Base-by-base conservation (phyloP, 2,113 vertebrate species). In the Nannobrachium achirus region DNA sequence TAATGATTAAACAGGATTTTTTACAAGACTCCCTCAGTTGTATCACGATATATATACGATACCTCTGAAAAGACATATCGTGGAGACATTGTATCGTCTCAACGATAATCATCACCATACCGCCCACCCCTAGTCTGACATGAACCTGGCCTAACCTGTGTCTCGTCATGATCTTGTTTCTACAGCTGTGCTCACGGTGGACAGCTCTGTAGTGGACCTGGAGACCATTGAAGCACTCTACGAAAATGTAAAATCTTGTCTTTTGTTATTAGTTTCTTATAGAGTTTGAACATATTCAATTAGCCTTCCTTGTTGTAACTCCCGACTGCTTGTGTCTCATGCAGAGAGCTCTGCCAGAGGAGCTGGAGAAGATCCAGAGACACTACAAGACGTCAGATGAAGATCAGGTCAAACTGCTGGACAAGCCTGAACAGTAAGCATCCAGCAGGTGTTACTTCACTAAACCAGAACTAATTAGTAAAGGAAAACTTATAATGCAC, bases 401-500 rank as follows among this genome's bases (percentile, higher is more conserved):
- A 41, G 96, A 98, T 38, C 93, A 96, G 4, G 50, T 96, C 63
- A 98, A 96, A 78, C 91, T 97, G 69, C 89, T 99, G 87, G 97
- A 99, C 91, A 99, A 98, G 86, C 97, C 97, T 44, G 97, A 99
- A 89, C 97, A 97, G 97, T 99, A 91, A 96, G 96, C 80, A 61
- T 65, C 68, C 40, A 55, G 50, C 67, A 20, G 25, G 25, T 33
- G 25, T 33, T 33, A 33, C 6, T 33, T 33, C 6, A 9, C 19
- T 8, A 14, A 41, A 55, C 39, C 4, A 51, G 14, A 56, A 73
- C 53, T 50, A 50, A 58, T 57, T 40, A 39, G 10, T 6, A 56
- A 33, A 1, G 25, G 25, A 33, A 33, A 33, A 33, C 25, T 33
- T 33, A 33, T 33, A 33, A 33, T 33, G 25, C 6, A 33, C 1